Evolutionary conservation across 1,140 invertebrate genomes (phyloP).

Genomic region (Leptinotarsa texana): DNA sequence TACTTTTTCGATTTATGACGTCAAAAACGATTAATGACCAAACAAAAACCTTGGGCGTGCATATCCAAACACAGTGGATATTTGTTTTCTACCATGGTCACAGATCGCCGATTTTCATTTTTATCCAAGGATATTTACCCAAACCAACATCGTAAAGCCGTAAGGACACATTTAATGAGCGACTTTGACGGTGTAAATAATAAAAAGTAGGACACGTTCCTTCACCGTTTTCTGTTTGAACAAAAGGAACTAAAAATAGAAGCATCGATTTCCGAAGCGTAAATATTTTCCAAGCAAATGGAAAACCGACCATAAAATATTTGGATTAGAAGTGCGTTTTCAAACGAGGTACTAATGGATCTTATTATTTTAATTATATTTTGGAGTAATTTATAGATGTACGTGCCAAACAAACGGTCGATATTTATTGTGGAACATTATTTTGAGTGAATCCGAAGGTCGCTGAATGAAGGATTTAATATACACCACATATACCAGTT

Average conservation of each 20-base stretch:
- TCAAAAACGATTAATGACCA: no score
- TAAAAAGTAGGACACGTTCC: not conserved
- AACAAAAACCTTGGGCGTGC: not conserved
- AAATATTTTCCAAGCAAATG: conserved; percentile 6
- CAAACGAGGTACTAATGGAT: not conserved
- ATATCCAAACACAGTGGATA: not conserved
- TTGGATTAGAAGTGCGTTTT: not conserved
- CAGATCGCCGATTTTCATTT: not conserved
- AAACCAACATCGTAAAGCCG: not conserved
- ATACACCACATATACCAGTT: not conserved
- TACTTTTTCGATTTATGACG: no score
- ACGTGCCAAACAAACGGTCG: not conserved
- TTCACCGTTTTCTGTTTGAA: not conserved
- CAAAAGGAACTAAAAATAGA: not conserved
- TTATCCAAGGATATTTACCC: not conserved
- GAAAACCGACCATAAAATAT: not conserved
- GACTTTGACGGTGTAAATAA: not conserved
- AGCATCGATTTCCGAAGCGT: not conserved
- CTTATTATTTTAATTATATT: not conserved
- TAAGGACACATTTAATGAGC: not conserved
- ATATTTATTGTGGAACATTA: not conserved
- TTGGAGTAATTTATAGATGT: not conserved
- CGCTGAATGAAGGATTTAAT: not conserved
- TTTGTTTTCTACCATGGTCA: not conserved
- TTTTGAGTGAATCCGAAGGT: not conserved